Evolutionary conservation across 2,113 vertebrate genomes (phyloP).

Genomic region (Miniopterus natalensis): DNA sequence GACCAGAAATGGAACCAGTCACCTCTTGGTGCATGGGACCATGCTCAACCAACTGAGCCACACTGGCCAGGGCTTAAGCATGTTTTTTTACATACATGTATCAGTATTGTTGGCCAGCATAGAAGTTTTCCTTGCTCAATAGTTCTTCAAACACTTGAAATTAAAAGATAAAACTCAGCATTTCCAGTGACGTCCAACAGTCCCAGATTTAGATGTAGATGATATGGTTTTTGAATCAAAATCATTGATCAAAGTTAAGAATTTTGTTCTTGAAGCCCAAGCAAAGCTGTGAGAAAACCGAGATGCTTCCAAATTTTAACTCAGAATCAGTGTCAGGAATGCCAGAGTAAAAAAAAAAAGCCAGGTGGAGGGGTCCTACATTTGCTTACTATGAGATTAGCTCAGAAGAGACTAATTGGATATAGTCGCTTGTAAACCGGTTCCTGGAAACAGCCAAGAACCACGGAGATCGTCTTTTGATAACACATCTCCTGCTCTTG

Average conservation of each 20-base stretch:
- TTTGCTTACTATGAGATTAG: neutral
- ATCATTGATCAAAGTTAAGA: conserved; percentile 23
- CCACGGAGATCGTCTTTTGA: neutral
- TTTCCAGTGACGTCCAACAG: neutral
- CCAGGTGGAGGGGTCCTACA: neutral
- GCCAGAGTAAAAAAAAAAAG: neutral
- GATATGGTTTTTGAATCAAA: conserved; percentile 7
- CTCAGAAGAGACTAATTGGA: neutral
- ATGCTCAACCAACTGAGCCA: no score
- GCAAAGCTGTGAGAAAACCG: neutral
- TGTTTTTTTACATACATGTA: neutral
- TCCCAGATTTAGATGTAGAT: neutral
- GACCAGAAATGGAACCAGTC: no score
- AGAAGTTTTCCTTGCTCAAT: neutral
- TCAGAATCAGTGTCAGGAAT: neutral
- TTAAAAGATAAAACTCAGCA: neutral
- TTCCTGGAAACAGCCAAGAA: neutral
- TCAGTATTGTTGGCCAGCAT: neutral
- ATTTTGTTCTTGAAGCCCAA: conserved; percentile 2
- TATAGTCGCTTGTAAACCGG: neutral
- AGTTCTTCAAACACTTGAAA: conserved; percentile 1
- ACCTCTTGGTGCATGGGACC: no score
- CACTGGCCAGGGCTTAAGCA: no score
- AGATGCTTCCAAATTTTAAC: conserved; percentile 7
- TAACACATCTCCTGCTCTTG: neutral